A percentile compares a stretch with the other conserved stretches of the same genome.
These are phyloP conservation scores for Protodeltote pygarga DNA, from an alignment of 2,888 invertebrate genomes.

Conservation along the genomic window DNA sequence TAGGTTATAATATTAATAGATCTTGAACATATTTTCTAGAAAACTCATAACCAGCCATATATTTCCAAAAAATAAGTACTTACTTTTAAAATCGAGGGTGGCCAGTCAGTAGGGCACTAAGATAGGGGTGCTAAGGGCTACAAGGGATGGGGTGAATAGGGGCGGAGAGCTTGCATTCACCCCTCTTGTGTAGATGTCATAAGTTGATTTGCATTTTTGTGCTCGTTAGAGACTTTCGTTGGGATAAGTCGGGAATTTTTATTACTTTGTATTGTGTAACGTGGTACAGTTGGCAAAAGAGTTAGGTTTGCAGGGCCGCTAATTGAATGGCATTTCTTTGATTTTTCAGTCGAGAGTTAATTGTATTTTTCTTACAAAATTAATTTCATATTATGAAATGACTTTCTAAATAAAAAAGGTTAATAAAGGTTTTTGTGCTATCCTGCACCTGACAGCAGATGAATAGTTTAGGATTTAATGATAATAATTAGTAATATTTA, in stretches of 20 bases:
- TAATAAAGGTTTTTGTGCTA: too few relatives aligned
- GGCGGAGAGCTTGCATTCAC: conserved; percentile 58
- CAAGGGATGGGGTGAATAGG: conserved; percentile 68
- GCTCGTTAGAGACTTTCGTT: conserved; percentile 50
- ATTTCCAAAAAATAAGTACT: conserved; percentile 44
- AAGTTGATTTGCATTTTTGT: conserved; percentile 81
- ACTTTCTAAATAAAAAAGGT: too few relatives aligned
- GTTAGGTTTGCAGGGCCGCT: too few relatives aligned
- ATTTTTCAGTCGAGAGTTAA: too few relatives aligned
- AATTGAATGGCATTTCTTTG: too few relatives aligned
- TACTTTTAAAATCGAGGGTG: conserved; percentile 55
- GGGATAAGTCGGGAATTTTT: conserved; percentile 35
- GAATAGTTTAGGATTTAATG: too few relatives aligned
- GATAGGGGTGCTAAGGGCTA: conserved; percentile 69
- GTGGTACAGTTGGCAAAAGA: too few relatives aligned
- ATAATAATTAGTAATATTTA: too few relatives aligned
- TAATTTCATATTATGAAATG: too few relatives aligned
- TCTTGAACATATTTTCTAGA: neutral
- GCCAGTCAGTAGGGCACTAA: conserved; percentile 64
- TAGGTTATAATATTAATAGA: too few relatives aligned
- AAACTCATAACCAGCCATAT: conserved; percentile 6
- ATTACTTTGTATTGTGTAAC: conserved; percentile 33
- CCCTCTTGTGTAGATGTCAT: conserved; percentile 55
- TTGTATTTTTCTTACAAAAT: too few relatives aligned
- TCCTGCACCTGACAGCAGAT: too few relatives aligned